Evolutionary conservation across 2,113 vertebrate species (phyloP).

Genomic region (Pristiophorus japonicus): DNA sequence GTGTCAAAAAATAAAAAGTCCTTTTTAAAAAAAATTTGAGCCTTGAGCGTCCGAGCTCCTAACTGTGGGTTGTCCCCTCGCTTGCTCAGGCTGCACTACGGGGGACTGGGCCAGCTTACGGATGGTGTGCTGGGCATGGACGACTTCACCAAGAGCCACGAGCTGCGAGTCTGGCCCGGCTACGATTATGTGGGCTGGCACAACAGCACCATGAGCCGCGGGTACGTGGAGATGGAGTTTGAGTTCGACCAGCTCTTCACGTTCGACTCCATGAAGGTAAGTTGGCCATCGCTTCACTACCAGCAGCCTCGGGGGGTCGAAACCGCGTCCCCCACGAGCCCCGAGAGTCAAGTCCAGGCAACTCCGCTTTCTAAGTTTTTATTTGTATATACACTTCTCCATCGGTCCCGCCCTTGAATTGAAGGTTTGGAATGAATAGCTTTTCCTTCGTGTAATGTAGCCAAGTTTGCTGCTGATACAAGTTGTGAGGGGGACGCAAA

Average conservation of each 20-base stretch:
- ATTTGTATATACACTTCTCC: too few relatives aligned
- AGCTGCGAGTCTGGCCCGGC: constrained; percentile 79
- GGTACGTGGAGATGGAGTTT: constrained; percentile 79
- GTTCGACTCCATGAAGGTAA: constrained; percentile 80
- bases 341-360: not conserved
- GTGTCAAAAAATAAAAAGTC: too few relatives aligned
- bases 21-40: too few relatives aligned
- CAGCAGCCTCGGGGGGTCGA: too few relatives aligned
- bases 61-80: not conserved
- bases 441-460: too few relatives aligned
- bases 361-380: too few relatives aligned
- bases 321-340: too few relatives aligned
- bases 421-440: too few relatives aligned
- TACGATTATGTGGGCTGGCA: constrained; percentile 90
- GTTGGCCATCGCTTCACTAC: not conserved
- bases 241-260: constrained; percentile 72
- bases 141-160: constrained; percentile 74
- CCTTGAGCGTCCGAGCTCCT: not conserved
- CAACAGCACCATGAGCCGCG: constrained; percentile 59
- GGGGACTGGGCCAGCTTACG: constrained; percentile 79
- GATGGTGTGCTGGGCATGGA: constrained; percentile 80
- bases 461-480: too few relatives aligned
- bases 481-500: too few relatives aligned
- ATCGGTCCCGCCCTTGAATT: too few relatives aligned
- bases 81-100: constrained; percentile 69